Conservation (phyloP, 2,888 invertebrate genomes). For the Stenodera caucasica region DNA sequence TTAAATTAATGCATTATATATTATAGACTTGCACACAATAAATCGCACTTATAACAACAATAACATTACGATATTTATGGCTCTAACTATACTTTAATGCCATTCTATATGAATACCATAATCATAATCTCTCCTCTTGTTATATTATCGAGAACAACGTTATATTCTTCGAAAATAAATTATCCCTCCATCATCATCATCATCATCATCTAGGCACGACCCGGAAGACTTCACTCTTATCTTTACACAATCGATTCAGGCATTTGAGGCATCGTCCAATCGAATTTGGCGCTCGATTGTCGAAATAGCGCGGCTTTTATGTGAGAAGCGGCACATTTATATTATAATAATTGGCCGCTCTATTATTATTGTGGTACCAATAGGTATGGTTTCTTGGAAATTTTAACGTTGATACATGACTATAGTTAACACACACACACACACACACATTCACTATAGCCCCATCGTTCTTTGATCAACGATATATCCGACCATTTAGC, state of each 20-base stretch:
- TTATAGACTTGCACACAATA: background rate
- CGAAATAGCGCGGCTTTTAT: too few species aligned
- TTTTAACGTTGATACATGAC: slow-evolving; percentile 42
- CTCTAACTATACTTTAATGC: slow-evolving; percentile 1
- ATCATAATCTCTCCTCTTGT: background rate
- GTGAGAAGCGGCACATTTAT: too few species aligned
- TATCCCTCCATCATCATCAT: too few species aligned
- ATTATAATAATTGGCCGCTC: too few species aligned
- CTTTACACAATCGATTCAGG: background rate
- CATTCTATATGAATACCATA: background rate
- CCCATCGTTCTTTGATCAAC: slow-evolving; percentile 42
- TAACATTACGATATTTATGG: background rate
- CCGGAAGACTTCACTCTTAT: background rate
- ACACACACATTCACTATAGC: slow-evolving; percentile 11
- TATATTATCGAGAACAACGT: background rate
- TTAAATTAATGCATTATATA: background rate
- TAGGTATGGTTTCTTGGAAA: slow-evolving; percentile 39
- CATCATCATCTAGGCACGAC: background rate
- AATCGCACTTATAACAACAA: background rate
- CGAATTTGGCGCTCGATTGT: too few species aligned
- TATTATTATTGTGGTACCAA: slow-evolving; percentile 7
- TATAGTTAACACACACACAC: slow-evolving; percentile 25
- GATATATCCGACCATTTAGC: slow-evolving; percentile 42
- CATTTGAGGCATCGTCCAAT: background rate
- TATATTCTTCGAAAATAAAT: too few species aligned